Evolutionary conservation across 1,140 invertebrate genomes (phyloP), one percentile per base, ranked within the genome.

Genomic region (Drosophila carrolli): DNA sequence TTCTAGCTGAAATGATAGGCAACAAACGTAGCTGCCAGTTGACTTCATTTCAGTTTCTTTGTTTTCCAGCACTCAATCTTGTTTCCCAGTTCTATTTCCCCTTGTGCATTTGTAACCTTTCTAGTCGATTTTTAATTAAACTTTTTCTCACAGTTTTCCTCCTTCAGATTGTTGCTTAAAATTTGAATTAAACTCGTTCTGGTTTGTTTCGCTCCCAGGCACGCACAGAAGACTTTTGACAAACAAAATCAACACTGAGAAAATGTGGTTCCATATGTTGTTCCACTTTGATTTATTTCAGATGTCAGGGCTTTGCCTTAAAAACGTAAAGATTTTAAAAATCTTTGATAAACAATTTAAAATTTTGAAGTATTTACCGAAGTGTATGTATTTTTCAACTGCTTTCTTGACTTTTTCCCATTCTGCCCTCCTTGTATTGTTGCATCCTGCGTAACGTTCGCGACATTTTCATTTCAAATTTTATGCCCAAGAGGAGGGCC

Each of bases 401-500:
- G 38, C 38, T 13, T 10, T 68, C 51, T 70, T 57, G 50, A 8
- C 27, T 56, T 47, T 56, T 16, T 6, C 23, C 27, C 44, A n/a
- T 7, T 11, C 23, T 27, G 13, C 35, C 6, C 41, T 23, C 62
- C 47, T 74, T 85, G 70, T 82, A 86, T 85, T 84, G 79, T 88
- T 83, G 83, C 84, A 83, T 79, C 60, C 70, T 78, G 68, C 66
- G 70, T 76, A 73, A 55, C 78, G 60, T 66, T 78, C 76, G 84
- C 84, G 84, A 89, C 84, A 89, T 89, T 89, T 89, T 89, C 85
- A 89, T 89, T 89, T 89, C 80, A 89, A 76, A 84, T 89, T 89
- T 89, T 89, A 89, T 89, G 84, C 84, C 84, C 84, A 75, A 78
- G 78, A 89, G 84, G 73, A 73, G 74, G 46, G 54, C 50, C 63